Percentiles rank a stretch among this genome's conserved stretches.
Evolutionary conservation across 53 echinoderm and acorn worm genomes (phyloP).

Genomic region (Echinarachnius parma): DNA sequence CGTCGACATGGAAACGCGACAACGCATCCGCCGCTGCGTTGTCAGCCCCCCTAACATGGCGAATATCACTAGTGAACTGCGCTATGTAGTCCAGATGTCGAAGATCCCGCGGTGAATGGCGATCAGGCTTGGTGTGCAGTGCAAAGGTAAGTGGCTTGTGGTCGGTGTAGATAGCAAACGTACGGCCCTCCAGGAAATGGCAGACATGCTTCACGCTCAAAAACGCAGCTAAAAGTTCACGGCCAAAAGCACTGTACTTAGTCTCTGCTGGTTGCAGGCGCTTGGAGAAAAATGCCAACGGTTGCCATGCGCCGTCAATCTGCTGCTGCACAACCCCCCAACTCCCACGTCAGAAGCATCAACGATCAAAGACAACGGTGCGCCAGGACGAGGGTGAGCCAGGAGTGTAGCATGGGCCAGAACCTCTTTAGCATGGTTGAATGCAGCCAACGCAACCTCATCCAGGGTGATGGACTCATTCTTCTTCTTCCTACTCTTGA

Average conservation of each 20-base stretch:
- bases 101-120: conserved; percentile 38
- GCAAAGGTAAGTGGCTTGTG: conserved; percentile 41
- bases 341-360: conserved; percentile 32
- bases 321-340: conserved; percentile 36
- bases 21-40: too few relatives aligned
- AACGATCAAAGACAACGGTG: conserved; percentile 23
- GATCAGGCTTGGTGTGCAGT: background rate
- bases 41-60: too few relatives aligned
- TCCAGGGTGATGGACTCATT: conserved; percentile 23
- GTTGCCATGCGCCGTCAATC: conserved; percentile 30
- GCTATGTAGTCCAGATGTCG: conserved; percentile 36
- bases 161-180: conserved; percentile 31
- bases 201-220: conserved; percentile 29
- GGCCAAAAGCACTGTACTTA: conserved; percentile 7
- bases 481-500: conserved; percentile 8
- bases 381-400: conserved; percentile 8
- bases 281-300: conserved; percentile 17
- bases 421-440: conserved; percentile 1
- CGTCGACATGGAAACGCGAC: too few relatives aligned
- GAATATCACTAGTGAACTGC: conserved; percentile 29
- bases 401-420: conserved; percentile 26
- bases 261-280: conserved; percentile 39
- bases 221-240: conserved; percentile 27
- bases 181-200: conserved; percentile 24
- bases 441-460: background rate